Base-by-base conservation (phyloP, 2,797 vertebrate genomes). In the Pogonophryne albipinna region DNA sequence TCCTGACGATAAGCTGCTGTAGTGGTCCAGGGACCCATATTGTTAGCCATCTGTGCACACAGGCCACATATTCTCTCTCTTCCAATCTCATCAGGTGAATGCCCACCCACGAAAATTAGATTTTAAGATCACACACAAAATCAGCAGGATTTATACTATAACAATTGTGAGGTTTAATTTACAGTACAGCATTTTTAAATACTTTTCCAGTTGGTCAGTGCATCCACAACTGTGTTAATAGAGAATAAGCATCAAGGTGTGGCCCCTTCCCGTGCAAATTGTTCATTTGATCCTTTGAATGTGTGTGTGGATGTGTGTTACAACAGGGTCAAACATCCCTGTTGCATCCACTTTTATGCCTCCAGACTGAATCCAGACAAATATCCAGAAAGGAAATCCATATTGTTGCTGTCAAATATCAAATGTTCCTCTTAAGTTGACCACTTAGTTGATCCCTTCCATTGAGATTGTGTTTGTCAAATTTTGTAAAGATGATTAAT, bases 1-100 rank as follows among this genome's bases (percentile, higher is more conserved):
- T 87, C 80, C 78, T 80, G 71, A 71, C 74, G 89, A 85, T 91
- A 87, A 91, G 78, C 87, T 69, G 87, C 84, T 87, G 74, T 90
- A 90, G 85, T 83, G 83, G 84, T 92, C 93, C 91, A 93, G 80
- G 80, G 62, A 83, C 88, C 81, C 89, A 90, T 87, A 89, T 91
- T 93, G 92, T 88, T 67, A 34, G 66, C 92, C 95, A 95, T 95
- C 94, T 95, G 94, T 93, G 88, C 89, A 74, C 52, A 57, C 52
- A 66, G 61, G 66, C 80, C 65, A 67, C 62, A 75, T 49, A 64
- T 61, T 1, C 61, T 34, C 59, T 68, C 64, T 61, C 60, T 64
- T 66, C 76, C 4, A 0, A 8, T 57, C 47, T 52, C 13, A 72
- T 60, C 79, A 84, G 76, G 74, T 85, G 72, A 75, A 77, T 59